phyloP scores from a whole-genome alignment of 2,888 invertebrate genomes.

The Drosophila infuscata region DNA sequence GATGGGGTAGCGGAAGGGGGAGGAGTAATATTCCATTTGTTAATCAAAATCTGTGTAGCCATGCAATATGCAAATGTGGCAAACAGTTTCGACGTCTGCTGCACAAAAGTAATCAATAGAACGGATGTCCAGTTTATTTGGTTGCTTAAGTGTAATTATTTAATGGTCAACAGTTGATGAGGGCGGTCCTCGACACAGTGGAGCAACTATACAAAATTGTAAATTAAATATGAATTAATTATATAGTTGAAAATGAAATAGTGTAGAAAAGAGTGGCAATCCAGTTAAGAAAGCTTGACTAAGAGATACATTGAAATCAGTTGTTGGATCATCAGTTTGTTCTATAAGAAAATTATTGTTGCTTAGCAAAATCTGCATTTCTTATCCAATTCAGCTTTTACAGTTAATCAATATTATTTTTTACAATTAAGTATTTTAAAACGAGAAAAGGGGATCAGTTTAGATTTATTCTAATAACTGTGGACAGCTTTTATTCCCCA shows the following conservation, averaged over 20 bases:
- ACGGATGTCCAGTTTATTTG: conserved; percentile 61
- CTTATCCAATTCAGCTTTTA: background rate
- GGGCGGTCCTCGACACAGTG: conserved; percentile 1
- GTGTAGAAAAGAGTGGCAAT: background rate
- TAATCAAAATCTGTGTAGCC: conserved; percentile 61
- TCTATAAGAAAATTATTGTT: too few relatives aligned
- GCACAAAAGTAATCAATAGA: conserved; percentile 67
- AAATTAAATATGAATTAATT: background rate
- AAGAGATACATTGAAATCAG: background rate
- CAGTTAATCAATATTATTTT: background rate
- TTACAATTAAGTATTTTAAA: background rate
- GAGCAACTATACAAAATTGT: conserved; percentile 27
- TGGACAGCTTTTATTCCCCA: background rate
- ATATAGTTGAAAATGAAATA: background rate
- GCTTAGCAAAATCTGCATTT: too few relatives aligned
- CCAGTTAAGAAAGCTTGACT: fast-evolving
- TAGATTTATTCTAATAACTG: background rate
- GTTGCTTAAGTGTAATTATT: conserved; percentile 62
- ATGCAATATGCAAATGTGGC: conserved; percentile 61
- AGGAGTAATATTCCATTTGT: conserved; percentile 54
- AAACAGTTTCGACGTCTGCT: conserved; percentile 17
- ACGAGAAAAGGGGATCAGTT: background rate
- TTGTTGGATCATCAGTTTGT: too few relatives aligned
- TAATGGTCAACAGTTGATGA: conserved; percentile 54
- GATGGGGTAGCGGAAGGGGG: too few relatives aligned